These are phyloP conservation scores for Gastrophryne carolinensis DNA, from an alignment of 2,797 vertebrate species.

Conservation along the genomic window DNA sequence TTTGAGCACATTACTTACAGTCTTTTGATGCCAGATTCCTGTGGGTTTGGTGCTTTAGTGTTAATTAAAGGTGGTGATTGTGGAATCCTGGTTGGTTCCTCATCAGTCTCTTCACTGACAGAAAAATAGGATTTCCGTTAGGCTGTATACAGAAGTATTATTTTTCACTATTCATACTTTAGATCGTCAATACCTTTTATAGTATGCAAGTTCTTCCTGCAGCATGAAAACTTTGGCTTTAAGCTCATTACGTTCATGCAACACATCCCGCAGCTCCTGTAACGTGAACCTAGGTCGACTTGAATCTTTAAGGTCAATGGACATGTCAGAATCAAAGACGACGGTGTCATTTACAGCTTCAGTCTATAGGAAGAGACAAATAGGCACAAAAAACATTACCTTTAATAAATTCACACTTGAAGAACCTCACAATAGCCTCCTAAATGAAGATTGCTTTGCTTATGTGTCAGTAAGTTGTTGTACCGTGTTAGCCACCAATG, in stretches of 20 bases:
- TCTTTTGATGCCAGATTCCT: slow-evolving; percentile 94
- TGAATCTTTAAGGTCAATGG: slow-evolving; percentile 84
- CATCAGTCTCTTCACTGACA: slow-evolving; percentile 87
- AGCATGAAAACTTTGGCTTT: slow-evolving; percentile 95
- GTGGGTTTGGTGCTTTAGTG: slow-evolving; percentile 70
- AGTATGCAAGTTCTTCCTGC: slow-evolving; percentile 95
- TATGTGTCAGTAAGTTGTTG: no score
- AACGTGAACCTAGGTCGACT: slow-evolving; percentile 93
- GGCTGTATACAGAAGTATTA: not conserved
- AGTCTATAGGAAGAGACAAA: slow-evolving; percentile 51
- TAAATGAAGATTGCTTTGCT: no score
- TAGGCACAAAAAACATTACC: no score
- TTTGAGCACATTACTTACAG: slow-evolving; percentile 78
- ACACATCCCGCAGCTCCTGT: slow-evolving; percentile 93
- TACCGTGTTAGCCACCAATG: no score
- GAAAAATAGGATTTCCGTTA: not conserved
- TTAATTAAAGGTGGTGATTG: slow-evolving; percentile 72
- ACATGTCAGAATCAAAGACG: slow-evolving; percentile 63
- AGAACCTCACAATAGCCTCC: no score
- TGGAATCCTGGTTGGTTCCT: slow-evolving; percentile 74
- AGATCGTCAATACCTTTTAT: slow-evolving; percentile 77
- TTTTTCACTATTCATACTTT: not conserved
- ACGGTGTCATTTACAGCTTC: slow-evolving; percentile 81
- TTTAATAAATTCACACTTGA: no score
- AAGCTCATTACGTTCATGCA: slow-evolving; percentile 95